Base-by-base conservation (phyloP, 2,113 vertebrate species). In the Pantherophis guttatus region DNA sequence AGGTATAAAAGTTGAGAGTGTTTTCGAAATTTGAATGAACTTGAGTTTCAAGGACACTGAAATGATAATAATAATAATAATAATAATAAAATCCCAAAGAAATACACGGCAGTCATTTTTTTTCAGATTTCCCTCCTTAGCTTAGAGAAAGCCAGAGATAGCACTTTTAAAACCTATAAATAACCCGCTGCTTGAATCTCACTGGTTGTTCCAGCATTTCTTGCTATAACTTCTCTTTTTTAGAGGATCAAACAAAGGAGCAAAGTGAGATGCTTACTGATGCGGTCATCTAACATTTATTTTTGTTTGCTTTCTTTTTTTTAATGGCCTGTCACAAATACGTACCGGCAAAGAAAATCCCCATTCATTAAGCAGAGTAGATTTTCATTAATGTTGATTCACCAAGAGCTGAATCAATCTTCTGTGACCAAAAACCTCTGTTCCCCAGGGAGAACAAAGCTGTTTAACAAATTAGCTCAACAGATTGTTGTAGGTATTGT, bases 371-470 rank as follows among this genome's bases (percentile, higher is more conserved):
- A 96, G 93, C 96, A 70, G 95, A 92, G 97, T 96, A 97, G 97
- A 97, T 98, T 97, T 97, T 97, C 97, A 97, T 97, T 98, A 97
- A 97, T 95, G 97, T 95, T 97, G 97, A 97, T 98, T 97, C 97
- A 97, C 97, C 96, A 97, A 96, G 97, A 97, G 97, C 97, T 97
- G 97, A 98, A 98, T 98, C 97, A 97, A 96, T 98, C 97, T 97
- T 97, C 96, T 96, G 96, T 97, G 98, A 97, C 97, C 97, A 96
- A 96, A 86, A 92, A 97, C 96, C 97, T 86, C 96, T 15, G 0
- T 94, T 97, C 97, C 95, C 96, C 7, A 33, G 96, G 94, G 97
- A 97, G 95, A 96, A 62, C 96, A 97, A 96, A 98, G 96, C 98
- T 98, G 97, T 94, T 97, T 95, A 96, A 95, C 96, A 97, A 97